phyloP scores from a whole-genome alignment of 2,797 vertebrate genomes.

The Salmo trutta region DNA sequence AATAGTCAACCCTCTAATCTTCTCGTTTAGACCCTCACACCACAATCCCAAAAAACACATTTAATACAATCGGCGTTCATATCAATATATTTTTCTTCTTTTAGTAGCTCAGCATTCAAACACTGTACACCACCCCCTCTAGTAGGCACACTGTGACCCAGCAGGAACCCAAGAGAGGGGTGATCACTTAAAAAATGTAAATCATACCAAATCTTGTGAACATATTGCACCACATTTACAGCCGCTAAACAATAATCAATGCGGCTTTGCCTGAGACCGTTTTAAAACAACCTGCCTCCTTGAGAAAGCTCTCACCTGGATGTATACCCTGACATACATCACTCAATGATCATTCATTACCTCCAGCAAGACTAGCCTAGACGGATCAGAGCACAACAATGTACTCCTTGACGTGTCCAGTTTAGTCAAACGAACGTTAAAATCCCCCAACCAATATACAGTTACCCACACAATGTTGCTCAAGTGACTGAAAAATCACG shows the following conservation, averaged over 20 bases:
- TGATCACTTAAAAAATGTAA: too few species aligned
- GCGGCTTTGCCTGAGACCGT: background rate
- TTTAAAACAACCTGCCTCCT: background rate
- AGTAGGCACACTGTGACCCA: too few species aligned
- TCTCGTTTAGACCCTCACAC: too few species aligned
- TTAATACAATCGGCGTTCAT: background rate
- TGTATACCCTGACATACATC: too few species aligned
- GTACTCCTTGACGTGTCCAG: background rate
- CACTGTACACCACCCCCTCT: too few species aligned
- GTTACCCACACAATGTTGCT: too few species aligned
- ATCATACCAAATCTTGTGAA: too few species aligned
- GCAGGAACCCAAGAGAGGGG: too few species aligned
- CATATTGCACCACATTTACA: background rate
- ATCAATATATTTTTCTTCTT: background rate
- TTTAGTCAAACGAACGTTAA: background rate
- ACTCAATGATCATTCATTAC: too few species aligned
- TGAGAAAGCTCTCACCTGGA: background rate
- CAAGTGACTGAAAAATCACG: too few species aligned
- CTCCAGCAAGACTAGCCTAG: background rate
- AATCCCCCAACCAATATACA: background rate
- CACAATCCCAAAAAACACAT: background rate
- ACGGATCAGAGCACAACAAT: background rate
- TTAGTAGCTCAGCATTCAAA: background rate
- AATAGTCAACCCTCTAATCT: background rate
- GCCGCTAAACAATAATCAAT: background rate